Percentiles rank a stretch among this genome's conserved stretches.
phyloP scores from a whole-genome alignment of 1,140 invertebrate species.

The Drosophila teissieri region DNA sequence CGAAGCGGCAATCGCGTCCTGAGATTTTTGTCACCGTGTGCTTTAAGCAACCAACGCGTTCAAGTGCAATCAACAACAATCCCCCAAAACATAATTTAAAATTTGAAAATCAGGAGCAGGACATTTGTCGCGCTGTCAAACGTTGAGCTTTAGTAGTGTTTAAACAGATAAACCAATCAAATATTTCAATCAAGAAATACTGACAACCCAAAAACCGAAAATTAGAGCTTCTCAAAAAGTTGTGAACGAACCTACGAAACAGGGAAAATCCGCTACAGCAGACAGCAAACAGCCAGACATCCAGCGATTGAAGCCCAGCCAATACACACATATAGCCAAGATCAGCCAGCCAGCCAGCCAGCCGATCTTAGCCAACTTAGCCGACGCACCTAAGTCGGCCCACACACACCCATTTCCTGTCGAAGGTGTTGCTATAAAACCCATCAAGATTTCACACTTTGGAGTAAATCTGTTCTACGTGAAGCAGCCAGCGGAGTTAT shows the following conservation, averaged over 20 bases:
- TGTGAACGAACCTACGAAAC: conserved; percentile 58
- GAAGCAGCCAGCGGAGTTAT: conserved; percentile 85
- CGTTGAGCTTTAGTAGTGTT: conserved; percentile 79
- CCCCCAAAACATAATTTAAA: conserved; percentile 32
- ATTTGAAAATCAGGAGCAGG: conserved; percentile 43
- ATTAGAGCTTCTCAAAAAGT: conserved; percentile 78
- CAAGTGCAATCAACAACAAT: conserved; percentile 76
- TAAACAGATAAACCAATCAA: conserved; percentile 34
- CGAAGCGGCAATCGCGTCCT: conserved; percentile 59
- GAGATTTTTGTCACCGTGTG: conserved; percentile 54
- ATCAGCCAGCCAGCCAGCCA: conserved; percentile 23
- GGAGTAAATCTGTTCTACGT: conserved; percentile 85
- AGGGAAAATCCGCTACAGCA: conserved; percentile 23
- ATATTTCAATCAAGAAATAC: conserved; percentile 18
- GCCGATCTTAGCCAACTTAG: conserved; percentile 42
- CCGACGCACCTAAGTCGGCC: conserved; percentile 60
- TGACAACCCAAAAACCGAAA: conserved; percentile 27
- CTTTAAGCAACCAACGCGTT: conserved; percentile 68
- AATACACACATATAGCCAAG: conserved; percentile 20
- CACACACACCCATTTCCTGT: conserved; percentile 62
- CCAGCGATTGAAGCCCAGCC: conserved; percentile 2
- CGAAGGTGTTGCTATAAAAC: conserved; percentile 82
- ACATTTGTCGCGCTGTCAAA: conserved; percentile 64
- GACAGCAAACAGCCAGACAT: conserved; percentile 3
- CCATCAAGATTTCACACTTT: conserved; percentile 85